Evolutionary conservation across 1,140 invertebrate genomes (phyloP).

Genomic region (Drosophila triauraria): DNA sequence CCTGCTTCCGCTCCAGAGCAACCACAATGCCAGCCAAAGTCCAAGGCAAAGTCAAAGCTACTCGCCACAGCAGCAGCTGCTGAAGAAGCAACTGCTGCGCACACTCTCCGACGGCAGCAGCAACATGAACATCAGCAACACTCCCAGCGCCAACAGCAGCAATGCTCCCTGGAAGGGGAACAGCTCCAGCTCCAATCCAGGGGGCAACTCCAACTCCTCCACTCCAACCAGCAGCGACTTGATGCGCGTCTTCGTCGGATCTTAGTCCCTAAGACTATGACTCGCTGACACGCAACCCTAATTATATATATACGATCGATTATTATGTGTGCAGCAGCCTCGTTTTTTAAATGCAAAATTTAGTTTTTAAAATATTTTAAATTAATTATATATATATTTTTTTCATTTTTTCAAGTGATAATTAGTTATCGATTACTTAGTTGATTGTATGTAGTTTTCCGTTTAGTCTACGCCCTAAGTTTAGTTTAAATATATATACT

Average conservation of each 20-base stretch:
- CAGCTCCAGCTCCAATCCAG: slow-evolving; percentile 60
- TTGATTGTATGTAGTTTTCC: slow-evolving; percentile 70
- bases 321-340: slow-evolving; percentile 42
- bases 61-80: slow-evolving; percentile 40
- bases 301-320: slow-evolving; percentile 35
- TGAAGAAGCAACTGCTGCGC: slow-evolving; percentile 73
- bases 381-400: slow-evolving; percentile 45
- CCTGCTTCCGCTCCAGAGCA: slow-evolving; percentile 3
- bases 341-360: slow-evolving; percentile 38
- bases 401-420: slow-evolving; percentile 74
- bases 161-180: slow-evolving; percentile 71
- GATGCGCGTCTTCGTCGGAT: slow-evolving; percentile 79
- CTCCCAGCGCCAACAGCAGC: slow-evolving; percentile 35
- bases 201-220: slow-evolving; percentile 47
- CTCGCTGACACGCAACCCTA: slow-evolving; percentile 4
- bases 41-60: slow-evolving; percentile 29
- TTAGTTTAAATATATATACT: slow-evolving; percentile 53
- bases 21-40: slow-evolving; percentile 43
- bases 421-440: slow-evolving; percentile 63
- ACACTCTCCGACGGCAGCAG: slow-evolving; percentile 70
- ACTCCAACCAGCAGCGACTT: slow-evolving; percentile 65
- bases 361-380: slow-evolving; percentile 64
- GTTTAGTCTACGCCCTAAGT: slow-evolving; percentile 69
- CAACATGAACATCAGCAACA: slow-evolving; percentile 56
- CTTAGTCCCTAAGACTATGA: slow-evolving; percentile 41